phyloP scores from a whole-genome alignment of 2,888 invertebrate genomes.

The Leptopterna dolabrata region DNA sequence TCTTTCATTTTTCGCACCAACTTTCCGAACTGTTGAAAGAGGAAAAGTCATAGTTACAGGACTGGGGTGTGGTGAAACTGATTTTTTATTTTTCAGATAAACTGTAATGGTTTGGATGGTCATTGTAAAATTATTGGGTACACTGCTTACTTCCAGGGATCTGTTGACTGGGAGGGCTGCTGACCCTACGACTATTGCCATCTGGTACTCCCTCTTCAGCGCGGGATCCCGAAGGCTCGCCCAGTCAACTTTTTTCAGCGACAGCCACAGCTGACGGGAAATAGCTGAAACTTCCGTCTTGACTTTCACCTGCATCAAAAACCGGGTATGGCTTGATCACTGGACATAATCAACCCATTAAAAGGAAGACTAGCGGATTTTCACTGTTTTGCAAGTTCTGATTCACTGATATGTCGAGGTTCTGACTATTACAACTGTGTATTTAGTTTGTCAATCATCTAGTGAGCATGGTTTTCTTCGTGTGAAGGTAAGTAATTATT shows the following conservation, averaged over 20 bases:
- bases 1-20: slow-evolving; percentile 79
- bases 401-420: too few species aligned
- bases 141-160: neutral
- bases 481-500: too few species aligned
- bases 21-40: slow-evolving; percentile 69
- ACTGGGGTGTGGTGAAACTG: neutral
- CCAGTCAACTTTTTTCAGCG: slow-evolving; percentile 79
- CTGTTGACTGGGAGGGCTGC: slow-evolving; percentile 75
- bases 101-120: neutral
- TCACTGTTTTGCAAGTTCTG: too few species aligned
- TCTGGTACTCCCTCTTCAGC: slow-evolving; percentile 80
- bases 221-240: slow-evolving; percentile 76
- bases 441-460: too few species aligned
- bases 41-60: slow-evolving; percentile 50
- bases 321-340: too few species aligned
- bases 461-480: too few species aligned
- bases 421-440: too few species aligned
- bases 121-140: neutral
- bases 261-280: slow-evolving; percentile 70
- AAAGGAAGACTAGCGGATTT: too few species aligned
- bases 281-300: neutral
- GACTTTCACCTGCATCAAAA: neutral
- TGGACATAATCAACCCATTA: too few species aligned
- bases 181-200: slow-evolving; percentile 78
- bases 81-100: too few species aligned